These are phyloP conservation scores for Diorhabda sublineata DNA, from an alignment of 1,140 invertebrate species.

Conservation along the genomic window DNA sequence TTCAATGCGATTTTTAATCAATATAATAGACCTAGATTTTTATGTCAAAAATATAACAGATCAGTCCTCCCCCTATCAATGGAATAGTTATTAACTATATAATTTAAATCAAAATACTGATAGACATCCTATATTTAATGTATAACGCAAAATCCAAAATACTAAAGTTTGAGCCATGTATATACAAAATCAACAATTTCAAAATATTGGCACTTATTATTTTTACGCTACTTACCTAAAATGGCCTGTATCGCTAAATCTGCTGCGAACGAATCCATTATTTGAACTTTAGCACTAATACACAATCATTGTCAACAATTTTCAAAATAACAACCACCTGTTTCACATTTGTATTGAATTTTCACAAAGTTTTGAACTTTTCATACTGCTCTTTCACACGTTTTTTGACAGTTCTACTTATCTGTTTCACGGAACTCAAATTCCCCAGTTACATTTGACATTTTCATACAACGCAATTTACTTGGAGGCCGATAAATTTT, in stretches of 20 bases:
- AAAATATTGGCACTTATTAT: neutral
- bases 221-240: slow-evolving; percentile 36
- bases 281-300: slow-evolving; percentile 18
- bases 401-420: slow-evolving; percentile 30
- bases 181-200: neutral
- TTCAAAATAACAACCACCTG: slow-evolving; percentile 19
- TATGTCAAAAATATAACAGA: slow-evolving; percentile 19
- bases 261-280: slow-evolving; percentile 38
- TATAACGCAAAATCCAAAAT: too few species aligned
- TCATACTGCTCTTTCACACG: slow-evolving; percentile 29
- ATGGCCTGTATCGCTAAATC: slow-evolving; percentile 39
- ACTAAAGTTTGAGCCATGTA: too few species aligned
- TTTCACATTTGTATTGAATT: slow-evolving; percentile 28
- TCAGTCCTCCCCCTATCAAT: slow-evolving; percentile 9
- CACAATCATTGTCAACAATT: slow-evolving; percentile 24
- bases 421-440: slow-evolving; percentile 9
- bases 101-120: too few species aligned
- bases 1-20: too few species aligned
- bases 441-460: slow-evolving; percentile 4
- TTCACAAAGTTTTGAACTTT: slow-evolving; percentile 29
- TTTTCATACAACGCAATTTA: neutral
- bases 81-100: neutral
- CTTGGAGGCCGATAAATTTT: neutral
- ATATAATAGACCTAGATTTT: slow-evolving; percentile 14
- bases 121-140: too few species aligned